phyloP scores from a whole-genome alignment of 2,113 vertebrate species.

The Megaceryle maxima region DNA sequence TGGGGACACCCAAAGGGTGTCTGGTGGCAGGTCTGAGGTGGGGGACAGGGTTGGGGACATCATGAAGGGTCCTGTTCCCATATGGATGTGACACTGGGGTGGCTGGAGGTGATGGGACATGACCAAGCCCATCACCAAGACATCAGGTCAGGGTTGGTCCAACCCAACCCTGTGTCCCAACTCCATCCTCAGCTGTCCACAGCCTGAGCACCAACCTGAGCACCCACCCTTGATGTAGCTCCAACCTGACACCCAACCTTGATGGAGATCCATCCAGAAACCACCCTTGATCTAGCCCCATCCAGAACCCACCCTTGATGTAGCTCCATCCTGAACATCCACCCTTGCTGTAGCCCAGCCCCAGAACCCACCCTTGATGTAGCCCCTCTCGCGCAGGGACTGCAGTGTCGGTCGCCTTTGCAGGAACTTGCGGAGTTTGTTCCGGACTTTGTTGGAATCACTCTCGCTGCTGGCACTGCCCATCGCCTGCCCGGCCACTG shows the following conservation, averaged over 20 bases:
- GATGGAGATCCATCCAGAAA: background rate
- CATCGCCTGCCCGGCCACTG: constrained; percentile 3
- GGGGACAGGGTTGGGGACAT: background rate
- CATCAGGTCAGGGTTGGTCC: accelerated
- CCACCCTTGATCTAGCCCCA: constrained; percentile 42
- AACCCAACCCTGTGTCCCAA: background rate
- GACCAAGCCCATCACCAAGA: background rate
- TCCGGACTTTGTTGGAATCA: constrained; percentile 82
- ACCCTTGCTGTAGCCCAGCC: background rate
- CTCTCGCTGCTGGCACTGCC: constrained; percentile 48
- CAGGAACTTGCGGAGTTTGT: constrained; percentile 87
- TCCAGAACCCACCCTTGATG: constrained; percentile 77
- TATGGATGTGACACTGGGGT: accelerated
- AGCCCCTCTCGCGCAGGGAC: constrained; percentile 88
- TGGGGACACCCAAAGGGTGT: background rate
- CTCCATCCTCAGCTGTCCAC: background rate
- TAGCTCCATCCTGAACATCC: constrained; percentile 72
- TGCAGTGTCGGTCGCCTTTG: constrained; percentile 88
- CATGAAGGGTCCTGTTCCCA: background rate
- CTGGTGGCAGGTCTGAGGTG: accelerated
- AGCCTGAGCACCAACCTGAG: no score
- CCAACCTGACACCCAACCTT: background rate
- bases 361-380: constrained; percentile 80
- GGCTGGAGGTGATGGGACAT: background rate
- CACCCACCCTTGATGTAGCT: constrained; percentile 80